phyloP scores from a whole-genome alignment of 2,888 invertebrate genomes.

The Chirona hameri region DNA sequence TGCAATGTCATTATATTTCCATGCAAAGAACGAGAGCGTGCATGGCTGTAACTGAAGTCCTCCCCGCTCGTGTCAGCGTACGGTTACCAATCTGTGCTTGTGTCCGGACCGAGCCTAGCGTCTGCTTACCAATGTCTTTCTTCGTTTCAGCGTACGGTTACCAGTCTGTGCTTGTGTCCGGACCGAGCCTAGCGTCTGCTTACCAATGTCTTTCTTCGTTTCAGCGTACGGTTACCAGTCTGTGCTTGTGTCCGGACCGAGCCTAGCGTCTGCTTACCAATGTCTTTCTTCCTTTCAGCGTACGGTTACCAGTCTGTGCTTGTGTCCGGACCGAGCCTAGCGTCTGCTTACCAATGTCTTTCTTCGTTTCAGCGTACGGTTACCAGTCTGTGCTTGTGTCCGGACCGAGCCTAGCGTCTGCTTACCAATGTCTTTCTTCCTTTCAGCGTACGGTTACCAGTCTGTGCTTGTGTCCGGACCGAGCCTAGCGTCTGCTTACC shows the following conservation, averaged over 20 bases:
- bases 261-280: too few relatives aligned
- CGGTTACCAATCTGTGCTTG: neutral
- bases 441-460: constrained; percentile 1
- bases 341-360: too few relatives aligned
- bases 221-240: constrained; percentile 6
- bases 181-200: too few relatives aligned
- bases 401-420: neutral
- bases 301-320: neutral
- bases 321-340: neutral
- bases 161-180: neutral
- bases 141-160: neutral
- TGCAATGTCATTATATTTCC: too few relatives aligned
- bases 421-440: too few relatives aligned
- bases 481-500: too few relatives aligned
- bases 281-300: neutral
- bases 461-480: neutral
- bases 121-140: too few relatives aligned
- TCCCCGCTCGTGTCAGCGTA: neutral
- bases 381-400: neutral
- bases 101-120: neutral
- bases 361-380: neutral
- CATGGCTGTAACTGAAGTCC: too few relatives aligned
- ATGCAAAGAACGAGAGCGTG: too few relatives aligned
- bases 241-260: neutral
- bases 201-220: too few relatives aligned